Evolutionary conservation across 2,888 invertebrate species (phyloP), one percentile per base, ranked within the genome.

Genomic region (Acanthosepion lycidas): DNA sequence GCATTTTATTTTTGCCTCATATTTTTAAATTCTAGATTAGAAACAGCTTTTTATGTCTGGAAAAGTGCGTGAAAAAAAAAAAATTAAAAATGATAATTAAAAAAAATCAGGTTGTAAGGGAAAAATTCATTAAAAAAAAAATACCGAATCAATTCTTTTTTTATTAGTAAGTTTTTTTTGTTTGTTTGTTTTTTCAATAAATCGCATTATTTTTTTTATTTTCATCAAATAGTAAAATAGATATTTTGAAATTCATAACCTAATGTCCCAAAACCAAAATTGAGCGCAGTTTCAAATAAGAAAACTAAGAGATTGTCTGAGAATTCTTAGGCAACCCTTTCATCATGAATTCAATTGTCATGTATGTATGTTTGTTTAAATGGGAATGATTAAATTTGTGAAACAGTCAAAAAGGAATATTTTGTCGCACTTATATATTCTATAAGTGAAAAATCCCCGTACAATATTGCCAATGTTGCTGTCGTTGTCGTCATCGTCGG

Each of bases 201-300:
- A n/a, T 78, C 2, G 0, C 12, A 78, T n/a, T 2, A 78, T 33
- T 78, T 78, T 78, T 78, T 59, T 23, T 59, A 20, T 20, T 59
- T 59, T 59, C 20, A 55, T 55, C 23, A 20, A 20, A 59, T 59
- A 23, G 20, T 5, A 59, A 59, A 59, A 23, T 59, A 23, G 23
- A 6, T 59, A 59, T 59, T 23, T 59, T 6, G 20, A 59, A 59
- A 23, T 6, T 4, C 59, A 6, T 59, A 4, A 23, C 59, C 23
- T 20, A 59, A n/a, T 78, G 78, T n/a, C n/a, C n/a, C n/a, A 78
- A 78, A 78, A 78, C n/a, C n/a, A 78, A 78, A 78, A 78, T 78
- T n/a, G 33, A 78, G 4, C 4, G n/a, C n/a, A 15, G 12, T 15
- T n/a, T 78, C 15, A 78, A 78, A n/a, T 78, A 2, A n/a, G n/a